Evolutionary conservation across 2,113 vertebrate species (phyloP).

Genomic region (Hirundichthys speculiger): DNA sequence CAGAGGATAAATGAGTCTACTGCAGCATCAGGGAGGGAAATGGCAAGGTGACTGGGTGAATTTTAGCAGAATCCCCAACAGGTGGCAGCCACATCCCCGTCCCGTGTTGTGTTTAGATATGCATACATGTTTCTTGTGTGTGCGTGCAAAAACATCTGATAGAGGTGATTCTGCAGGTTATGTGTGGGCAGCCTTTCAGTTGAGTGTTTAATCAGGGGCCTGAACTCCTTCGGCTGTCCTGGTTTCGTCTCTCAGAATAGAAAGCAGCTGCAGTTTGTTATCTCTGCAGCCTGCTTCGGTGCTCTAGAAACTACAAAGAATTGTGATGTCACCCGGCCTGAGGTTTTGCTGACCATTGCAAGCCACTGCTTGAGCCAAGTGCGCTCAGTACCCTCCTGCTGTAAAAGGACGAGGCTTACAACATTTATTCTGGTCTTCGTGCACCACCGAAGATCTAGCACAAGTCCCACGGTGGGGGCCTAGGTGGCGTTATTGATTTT

Average conservation of each 20-base stretch:
- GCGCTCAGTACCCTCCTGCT: slow-evolving; percentile 4
- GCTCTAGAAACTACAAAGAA: slow-evolving; percentile 26
- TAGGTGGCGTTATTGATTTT: slow-evolving; percentile 44
- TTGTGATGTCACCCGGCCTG: slow-evolving; percentile 4
- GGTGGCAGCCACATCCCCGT: slow-evolving; percentile 59
- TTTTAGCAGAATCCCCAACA: slow-evolving; percentile 58
- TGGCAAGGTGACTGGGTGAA: slow-evolving; percentile 63
- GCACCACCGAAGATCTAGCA: slow-evolving; percentile 15
- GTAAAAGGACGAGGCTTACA: neutral
- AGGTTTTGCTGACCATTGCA: no score
- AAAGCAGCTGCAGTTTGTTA: slow-evolving; percentile 46
- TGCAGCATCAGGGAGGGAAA: slow-evolving; percentile 49
- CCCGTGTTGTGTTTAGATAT: neutral
- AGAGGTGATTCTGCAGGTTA: neutral
- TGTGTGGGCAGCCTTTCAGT: neutral
- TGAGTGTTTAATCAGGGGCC: slow-evolving; percentile 19
- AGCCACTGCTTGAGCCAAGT: no score
- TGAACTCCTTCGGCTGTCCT: slow-evolving; percentile 38
- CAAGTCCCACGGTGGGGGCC: slow-evolving; percentile 19
- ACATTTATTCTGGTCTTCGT: slow-evolving; percentile 9
- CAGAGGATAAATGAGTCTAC: slow-evolving; percentile 49
- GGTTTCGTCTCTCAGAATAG: slow-evolving; percentile 70
- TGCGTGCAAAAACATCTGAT: neutral
- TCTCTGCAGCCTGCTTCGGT: slow-evolving; percentile 29
- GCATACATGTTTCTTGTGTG: neutral